Evolutionary conservation across 2,888 invertebrate genomes (phyloP).

Genomic region (Andrena fulva): DNA sequence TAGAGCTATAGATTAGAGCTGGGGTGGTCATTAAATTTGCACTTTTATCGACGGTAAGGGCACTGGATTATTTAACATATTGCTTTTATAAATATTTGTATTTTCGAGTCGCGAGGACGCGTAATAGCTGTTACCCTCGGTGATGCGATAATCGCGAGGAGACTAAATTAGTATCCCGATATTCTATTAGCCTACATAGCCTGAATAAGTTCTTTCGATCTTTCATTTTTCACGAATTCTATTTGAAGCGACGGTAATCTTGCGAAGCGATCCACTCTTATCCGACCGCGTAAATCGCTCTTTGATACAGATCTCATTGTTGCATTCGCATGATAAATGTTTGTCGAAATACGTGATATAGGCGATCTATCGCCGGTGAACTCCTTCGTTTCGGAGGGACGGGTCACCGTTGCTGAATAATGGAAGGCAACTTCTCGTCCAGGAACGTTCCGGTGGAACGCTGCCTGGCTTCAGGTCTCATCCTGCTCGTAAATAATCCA

Average conservation of each 20-base stretch:
- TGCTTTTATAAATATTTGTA: neutral
- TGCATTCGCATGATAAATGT: neutral
- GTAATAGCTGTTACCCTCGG: neutral
- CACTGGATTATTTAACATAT: too few relatives aligned
- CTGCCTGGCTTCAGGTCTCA: slow-evolving; percentile 36
- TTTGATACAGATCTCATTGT: neutral
- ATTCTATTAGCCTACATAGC: neutral
- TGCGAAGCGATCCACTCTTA: slow-evolving; percentile 4
- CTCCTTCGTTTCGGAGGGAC: slow-evolving; percentile 9
- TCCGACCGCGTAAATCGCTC: neutral
- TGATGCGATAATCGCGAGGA: too few relatives aligned
- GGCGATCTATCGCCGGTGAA: slow-evolving; percentile 26
- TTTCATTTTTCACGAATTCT: neutral
- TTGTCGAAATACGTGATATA: slow-evolving; percentile 36
- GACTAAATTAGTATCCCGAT: neutral
- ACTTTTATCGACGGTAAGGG: neutral
- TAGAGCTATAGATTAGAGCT: neutral
- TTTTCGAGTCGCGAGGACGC: neutral
- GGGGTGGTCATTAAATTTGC: too few relatives aligned
- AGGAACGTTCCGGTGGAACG: slow-evolving; percentile 30
- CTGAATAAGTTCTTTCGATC: neutral
- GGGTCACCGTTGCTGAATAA: slow-evolving; percentile 62
- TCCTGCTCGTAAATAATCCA: slow-evolving; percentile 68
- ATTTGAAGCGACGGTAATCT: neutral
- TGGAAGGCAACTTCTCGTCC: slow-evolving; percentile 52